Conservation (phyloP, 2,888 invertebrate species). For the Brassicogethes aeneus region DNA sequence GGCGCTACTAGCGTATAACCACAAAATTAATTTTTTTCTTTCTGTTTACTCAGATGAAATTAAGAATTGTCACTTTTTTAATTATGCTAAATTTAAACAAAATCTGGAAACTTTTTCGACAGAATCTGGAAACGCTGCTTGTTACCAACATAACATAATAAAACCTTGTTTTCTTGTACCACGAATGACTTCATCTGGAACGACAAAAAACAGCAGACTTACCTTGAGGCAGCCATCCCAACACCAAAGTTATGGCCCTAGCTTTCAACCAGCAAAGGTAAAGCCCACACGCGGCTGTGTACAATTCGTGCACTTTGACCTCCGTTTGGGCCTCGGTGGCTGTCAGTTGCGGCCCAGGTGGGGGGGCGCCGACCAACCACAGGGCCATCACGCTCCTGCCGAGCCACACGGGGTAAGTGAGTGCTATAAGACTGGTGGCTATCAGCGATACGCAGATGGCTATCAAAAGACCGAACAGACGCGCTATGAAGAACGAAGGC, state of each 20-base stretch:
- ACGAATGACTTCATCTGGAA: too few species aligned
- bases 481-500: conserved; percentile 71
- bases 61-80: too few species aligned
- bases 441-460: conserved; percentile 80
- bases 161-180: too few species aligned
- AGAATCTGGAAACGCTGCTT: too few species aligned
- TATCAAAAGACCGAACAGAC: conserved; percentile 58
- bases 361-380: conserved; percentile 59
- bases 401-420: conserved; percentile 85
- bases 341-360: conserved; percentile 34
- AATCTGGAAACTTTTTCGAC: too few species aligned
- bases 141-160: too few species aligned
- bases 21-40: too few species aligned
- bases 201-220: too few species aligned
- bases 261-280: conserved; percentile 93
- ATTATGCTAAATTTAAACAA: too few species aligned
- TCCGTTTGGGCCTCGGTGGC: conserved; percentile 24
- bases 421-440: conserved; percentile 70
- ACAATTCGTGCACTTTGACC: conserved; percentile 77
- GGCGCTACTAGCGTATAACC: too few species aligned
- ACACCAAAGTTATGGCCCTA: conserved; percentile 70
- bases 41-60: too few species aligned
- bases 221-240: conserved; percentile 86
- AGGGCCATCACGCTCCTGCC: conserved; percentile 82
- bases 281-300: conserved; percentile 89